Evolutionary conservation across 2,113 vertebrate genomes (phyloP).

Genomic region (Gallinago jamesoni): DNA sequence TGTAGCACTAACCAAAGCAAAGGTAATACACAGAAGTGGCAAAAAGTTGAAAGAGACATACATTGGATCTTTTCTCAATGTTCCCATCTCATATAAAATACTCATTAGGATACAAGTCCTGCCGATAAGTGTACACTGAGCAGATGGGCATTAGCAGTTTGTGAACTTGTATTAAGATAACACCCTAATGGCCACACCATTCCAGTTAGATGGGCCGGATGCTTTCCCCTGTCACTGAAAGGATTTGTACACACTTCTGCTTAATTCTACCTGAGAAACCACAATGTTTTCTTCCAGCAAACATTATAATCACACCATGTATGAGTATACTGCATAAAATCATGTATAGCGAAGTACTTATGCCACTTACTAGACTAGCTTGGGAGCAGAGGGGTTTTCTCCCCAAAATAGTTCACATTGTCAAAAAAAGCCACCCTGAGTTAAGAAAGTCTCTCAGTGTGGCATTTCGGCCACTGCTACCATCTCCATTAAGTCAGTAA

Average conservation of each 20-base stretch:
- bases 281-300: not conserved
- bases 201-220: not conserved
- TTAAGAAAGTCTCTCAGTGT: not conserved
- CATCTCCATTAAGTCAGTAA: not conserved
- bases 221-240: not conserved
- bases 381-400: not conserved
- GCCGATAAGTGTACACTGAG: fast-evolving
- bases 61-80: not conserved
- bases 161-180: not conserved
- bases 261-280: not conserved
- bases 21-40: not conserved
- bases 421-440: fast-evolving
- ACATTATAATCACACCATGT: not conserved
- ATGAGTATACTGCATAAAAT: not conserved
- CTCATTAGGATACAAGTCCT: not conserved
- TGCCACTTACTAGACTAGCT: not conserved
- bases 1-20: not conserved
- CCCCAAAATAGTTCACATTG: not conserved
- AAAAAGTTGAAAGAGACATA: not conserved
- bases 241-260: not conserved
- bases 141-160: not conserved
- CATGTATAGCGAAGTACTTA: not conserved
- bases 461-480: not conserved
- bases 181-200: not conserved
- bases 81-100: not conserved